phyloP scores from a whole-genome alignment of 2,797 vertebrate genomes.

The Syngnathus rostellatus region DNA sequence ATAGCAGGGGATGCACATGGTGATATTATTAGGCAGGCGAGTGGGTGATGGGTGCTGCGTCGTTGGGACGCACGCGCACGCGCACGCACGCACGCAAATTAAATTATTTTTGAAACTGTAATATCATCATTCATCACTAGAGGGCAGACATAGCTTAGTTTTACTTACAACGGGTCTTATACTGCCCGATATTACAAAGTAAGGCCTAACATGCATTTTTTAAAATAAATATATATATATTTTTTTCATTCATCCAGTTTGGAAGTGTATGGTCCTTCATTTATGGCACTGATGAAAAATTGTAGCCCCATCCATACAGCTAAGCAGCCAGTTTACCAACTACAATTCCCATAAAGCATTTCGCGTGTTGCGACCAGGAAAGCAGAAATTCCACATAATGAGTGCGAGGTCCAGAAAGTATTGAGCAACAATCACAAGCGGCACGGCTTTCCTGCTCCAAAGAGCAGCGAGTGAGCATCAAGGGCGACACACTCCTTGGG shows the following conservation, averaged over 20 bases:
- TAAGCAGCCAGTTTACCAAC: constrained; percentile 21
- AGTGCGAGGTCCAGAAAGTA: constrained; percentile 28
- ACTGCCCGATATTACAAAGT: too few species aligned
- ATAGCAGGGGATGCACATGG: constrained; percentile 53
- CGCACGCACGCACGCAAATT: neutral
- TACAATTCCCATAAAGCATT: constrained; percentile 64
- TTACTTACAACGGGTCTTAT: too few species aligned
- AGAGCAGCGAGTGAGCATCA: neutral
- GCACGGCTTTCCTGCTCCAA: constrained; percentile 16
- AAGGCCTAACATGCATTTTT: too few species aligned
- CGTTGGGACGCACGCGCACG: constrained; percentile 12
- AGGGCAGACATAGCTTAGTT: too few species aligned
- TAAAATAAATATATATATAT: too few species aligned
- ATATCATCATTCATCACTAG: too few species aligned
- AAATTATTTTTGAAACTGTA: too few species aligned
- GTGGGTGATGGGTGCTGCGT: neutral
- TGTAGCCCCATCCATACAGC: too few species aligned
- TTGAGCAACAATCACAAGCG: constrained; percentile 11
- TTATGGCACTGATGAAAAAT: too few species aligned
- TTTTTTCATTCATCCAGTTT: too few species aligned
- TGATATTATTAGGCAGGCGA: constrained; percentile 65
- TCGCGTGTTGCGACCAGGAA: constrained; percentile 36
- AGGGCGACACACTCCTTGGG: constrained; percentile 6
- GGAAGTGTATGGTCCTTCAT: too few species aligned
- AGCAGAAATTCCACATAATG: constrained; percentile 24